These are phyloP conservation scores for Diorhabda sublineata DNA, from an alignment of 1,140 invertebrate genomes.

Conservation along the genomic window DNA sequence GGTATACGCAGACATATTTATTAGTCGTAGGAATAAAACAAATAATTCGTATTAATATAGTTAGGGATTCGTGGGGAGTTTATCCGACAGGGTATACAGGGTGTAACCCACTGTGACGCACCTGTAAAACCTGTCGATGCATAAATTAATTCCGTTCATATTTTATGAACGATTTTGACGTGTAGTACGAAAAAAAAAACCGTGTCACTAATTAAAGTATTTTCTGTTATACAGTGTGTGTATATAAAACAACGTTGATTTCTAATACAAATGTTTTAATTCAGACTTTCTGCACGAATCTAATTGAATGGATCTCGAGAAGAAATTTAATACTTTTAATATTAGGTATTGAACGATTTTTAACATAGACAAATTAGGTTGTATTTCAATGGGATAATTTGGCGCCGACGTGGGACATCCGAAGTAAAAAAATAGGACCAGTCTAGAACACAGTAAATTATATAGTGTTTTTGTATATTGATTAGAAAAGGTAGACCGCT, in stretches of 20 bases:
- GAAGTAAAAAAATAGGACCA: slow-evolving; percentile 22
- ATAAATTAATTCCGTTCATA: background rate
- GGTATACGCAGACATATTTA: slow-evolving; percentile 37
- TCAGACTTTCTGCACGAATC: no score
- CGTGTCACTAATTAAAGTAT: no score
- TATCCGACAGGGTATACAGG: slow-evolving; percentile 25
- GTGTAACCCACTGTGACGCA: slow-evolving; percentile 3
- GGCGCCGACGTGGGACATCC: slow-evolving; percentile 1
- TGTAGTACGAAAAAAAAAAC: background rate
- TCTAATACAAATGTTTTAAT: no score
- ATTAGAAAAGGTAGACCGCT: slow-evolving; percentile 40
- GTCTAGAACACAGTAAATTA: slow-evolving; percentile 40
- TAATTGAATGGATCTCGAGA: no score
- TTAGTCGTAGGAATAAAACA: slow-evolving; percentile 38
- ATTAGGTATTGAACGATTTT: no score
- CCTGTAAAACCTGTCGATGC: background rate
- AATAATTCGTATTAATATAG: slow-evolving; percentile 40
- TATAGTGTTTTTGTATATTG: slow-evolving; percentile 43
- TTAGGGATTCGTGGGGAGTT: slow-evolving; percentile 34
- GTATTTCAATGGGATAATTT: no score
- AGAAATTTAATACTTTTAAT: no score
- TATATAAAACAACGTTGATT: no score
- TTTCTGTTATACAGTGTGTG: no score
- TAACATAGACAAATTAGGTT: no score
- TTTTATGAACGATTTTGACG: background rate